Percentiles rank a stretch among this genome's conserved stretches.
These are phyloP conservation scores for Sebastes kiyomatsui DNA, from an alignment of 2,797 vertebrate species.

Conservation along the genomic window DNA sequence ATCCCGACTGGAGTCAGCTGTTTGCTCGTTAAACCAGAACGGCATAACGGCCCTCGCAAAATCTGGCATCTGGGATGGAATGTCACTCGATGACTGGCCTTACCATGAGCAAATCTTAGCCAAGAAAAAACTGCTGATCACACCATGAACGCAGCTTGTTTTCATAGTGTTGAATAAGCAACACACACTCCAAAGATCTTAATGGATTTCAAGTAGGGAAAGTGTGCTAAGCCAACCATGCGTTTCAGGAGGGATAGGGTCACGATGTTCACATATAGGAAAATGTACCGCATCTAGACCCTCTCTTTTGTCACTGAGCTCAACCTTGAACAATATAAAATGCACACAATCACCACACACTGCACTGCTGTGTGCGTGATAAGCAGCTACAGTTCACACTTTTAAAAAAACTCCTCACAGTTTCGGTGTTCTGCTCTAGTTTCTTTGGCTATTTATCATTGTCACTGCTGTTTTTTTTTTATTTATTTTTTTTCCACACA, in stretches of 20 bases:
- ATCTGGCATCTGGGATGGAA: slow-evolving; percentile 42
- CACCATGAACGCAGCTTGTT: slow-evolving; percentile 27
- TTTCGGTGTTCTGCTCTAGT: slow-evolving; percentile 69
- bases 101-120: slow-evolving; percentile 15
- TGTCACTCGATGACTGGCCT: slow-evolving; percentile 28
- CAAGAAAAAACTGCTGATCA: slow-evolving; percentile 50
- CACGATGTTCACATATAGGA: background rate
- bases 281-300: background rate
- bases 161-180: too few species aligned
- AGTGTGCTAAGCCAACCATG: background rate
- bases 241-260: background rate
- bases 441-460: slow-evolving; percentile 76
- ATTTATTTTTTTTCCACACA: background rate
- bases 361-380: slow-evolving; percentile 12
- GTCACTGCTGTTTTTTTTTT: slow-evolving; percentile 52
- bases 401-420: slow-evolving; percentile 22
- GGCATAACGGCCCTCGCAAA: slow-evolving; percentile 21
- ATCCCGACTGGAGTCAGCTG: slow-evolving; percentile 51
- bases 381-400: slow-evolving; percentile 32
- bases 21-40: slow-evolving; percentile 47
- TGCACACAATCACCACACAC: background rate
- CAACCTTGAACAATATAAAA: slow-evolving; percentile 31
- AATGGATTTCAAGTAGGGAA: background rate
- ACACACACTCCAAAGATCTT: background rate
- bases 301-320: slow-evolving; percentile 7